A percentile compares a stretch with the other conserved stretches of the same genome.
These are phyloP conservation scores for Apeira syringaria DNA, from an alignment of 2,888 invertebrate genomes.

Conservation along the genomic window DNA sequence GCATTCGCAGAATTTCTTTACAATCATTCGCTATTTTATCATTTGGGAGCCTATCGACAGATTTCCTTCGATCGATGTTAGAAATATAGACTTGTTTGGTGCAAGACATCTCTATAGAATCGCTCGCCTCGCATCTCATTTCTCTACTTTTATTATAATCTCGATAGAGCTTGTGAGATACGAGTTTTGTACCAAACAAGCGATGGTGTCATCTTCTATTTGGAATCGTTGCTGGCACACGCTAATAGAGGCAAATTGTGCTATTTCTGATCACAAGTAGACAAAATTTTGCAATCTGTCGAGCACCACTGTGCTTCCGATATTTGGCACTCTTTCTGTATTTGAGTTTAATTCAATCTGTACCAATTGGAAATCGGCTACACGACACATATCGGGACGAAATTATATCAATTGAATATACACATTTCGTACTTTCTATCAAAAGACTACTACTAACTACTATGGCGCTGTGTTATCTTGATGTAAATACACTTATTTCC, in stretches of 20 bases:
- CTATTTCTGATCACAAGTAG: constrained; percentile 69
- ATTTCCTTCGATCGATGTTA: constrained; percentile 71
- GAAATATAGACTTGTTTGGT: constrained; percentile 53
- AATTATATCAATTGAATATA: constrained; percentile 31
- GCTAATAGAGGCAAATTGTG: constrained; percentile 55
- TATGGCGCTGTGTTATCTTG: constrained; percentile 31
- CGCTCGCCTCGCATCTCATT: constrained; percentile 27
- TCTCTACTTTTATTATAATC: constrained; percentile 3
- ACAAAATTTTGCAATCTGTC: constrained; percentile 72
- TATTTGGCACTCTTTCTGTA: constrained; percentile 75
- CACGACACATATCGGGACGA: constrained; percentile 48
- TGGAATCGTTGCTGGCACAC: constrained; percentile 49
- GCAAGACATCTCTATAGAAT: constrained; percentile 35
- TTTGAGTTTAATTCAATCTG: constrained; percentile 49
- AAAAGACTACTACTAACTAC: constrained; percentile 19
- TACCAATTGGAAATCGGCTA: constrained; percentile 51
- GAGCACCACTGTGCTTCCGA: constrained; percentile 80
- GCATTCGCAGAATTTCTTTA: constrained; percentile 51
- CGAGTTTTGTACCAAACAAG: constrained; percentile 43
- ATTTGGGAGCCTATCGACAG: constrained; percentile 74
- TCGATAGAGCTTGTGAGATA: constrained; percentile 19
- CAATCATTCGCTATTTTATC: constrained; percentile 74
- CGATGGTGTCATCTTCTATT: constrained; percentile 47
- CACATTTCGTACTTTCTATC: constrained; percentile 47
- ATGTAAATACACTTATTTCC: constrained; percentile 52